Percentiles rank a stretch among this genome's conserved stretches.
Conservation (phyloP, 2,113 vertebrate genomes). For the Gadus chalcogrammus region DNA sequence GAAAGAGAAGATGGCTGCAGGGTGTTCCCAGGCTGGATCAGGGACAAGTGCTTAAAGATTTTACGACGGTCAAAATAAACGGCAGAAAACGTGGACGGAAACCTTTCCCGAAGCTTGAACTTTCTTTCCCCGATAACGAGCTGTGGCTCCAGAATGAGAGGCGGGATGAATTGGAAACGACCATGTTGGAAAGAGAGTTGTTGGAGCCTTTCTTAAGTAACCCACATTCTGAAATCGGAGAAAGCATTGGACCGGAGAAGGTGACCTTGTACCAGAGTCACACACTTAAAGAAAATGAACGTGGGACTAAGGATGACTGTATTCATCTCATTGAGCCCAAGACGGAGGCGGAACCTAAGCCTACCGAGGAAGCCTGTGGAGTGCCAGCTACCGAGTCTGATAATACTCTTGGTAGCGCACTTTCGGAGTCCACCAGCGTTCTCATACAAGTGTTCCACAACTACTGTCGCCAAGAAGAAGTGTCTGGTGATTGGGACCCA, state of each 20-base stretch:
- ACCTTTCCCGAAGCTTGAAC: slow-evolving; percentile 50
- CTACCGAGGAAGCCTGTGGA: slow-evolving; percentile 10
- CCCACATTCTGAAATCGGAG: slow-evolving; percentile 14
- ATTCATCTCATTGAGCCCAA: slow-evolving; percentile 1
- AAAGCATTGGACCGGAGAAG: not conserved
- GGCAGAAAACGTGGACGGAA: slow-evolving; percentile 55
- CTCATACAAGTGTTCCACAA: slow-evolving; percentile 62
- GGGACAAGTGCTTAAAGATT: slow-evolving; percentile 37
- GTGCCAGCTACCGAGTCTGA: slow-evolving; percentile 30
- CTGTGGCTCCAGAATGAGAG: slow-evolving; percentile 35
- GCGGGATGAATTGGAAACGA: slow-evolving; percentile 18
- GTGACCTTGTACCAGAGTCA: slow-evolving; percentile 4
- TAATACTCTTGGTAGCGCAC: slow-evolving; percentile 47
- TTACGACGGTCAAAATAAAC: slow-evolving; percentile 29
- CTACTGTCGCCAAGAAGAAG: slow-evolving; percentile 59
- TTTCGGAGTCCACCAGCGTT: slow-evolving; percentile 36
- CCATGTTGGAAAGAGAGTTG: slow-evolving; percentile 10
- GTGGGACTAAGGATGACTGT: not conserved
- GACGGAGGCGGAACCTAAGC: not conserved
- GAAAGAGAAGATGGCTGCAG: slow-evolving; percentile 66
- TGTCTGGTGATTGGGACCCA: slow-evolving; percentile 16
- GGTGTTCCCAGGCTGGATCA: slow-evolving; percentile 55
- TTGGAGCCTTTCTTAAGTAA: slow-evolving; percentile 14
- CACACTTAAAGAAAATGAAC: slow-evolving; percentile 20
- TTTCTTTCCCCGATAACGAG: slow-evolving; percentile 73